Percentiles rank a stretch among this genome's conserved stretches.
Evolutionary conservation across 2,113 vertebrate genomes (phyloP).

Genomic region (Crotalus helleri): DNA sequence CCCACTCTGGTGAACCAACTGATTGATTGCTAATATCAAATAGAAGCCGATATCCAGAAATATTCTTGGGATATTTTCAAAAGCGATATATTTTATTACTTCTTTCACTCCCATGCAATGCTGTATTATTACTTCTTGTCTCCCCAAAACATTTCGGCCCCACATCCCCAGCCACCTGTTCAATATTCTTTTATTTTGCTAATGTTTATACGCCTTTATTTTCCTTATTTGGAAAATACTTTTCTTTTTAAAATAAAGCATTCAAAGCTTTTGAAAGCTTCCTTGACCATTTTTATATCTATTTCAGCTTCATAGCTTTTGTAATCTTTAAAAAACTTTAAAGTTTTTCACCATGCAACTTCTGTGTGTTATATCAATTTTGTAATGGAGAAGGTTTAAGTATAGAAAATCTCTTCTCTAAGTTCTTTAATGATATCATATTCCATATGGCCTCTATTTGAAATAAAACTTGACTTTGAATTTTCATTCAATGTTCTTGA

Average conservation of each 20-base stretch:
- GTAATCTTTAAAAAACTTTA: not conserved
- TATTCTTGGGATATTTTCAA: not conserved
- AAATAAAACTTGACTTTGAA: slow-evolving; percentile 9
- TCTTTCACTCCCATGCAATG: not conserved
- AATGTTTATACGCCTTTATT: not conserved
- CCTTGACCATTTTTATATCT: not conserved
- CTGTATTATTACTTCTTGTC: not conserved
- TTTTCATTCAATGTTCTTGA: not conserved
- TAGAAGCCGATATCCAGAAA: not conserved
- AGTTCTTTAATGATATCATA: not conserved
- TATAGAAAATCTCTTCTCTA: not conserved
- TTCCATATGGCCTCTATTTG: not conserved
- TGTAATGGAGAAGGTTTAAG: not conserved
- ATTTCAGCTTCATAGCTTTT: not conserved
- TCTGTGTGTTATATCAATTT: not conserved
- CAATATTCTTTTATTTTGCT: not conserved
- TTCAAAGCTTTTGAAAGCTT: not conserved
- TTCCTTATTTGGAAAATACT: not conserved
- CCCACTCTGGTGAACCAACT: not conserved
- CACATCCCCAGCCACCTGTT: not conserved
- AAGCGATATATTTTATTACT: not conserved
- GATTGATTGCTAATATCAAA: not conserved
- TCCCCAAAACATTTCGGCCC: not conserved
- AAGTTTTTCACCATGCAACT: no score
- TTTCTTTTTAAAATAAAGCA: not conserved